A percentile compares a stretch with the other conserved stretches of the same genome.
phyloP scores from a whole-genome alignment of 1,140 invertebrate species.

The Brachionus sp. region DNA sequence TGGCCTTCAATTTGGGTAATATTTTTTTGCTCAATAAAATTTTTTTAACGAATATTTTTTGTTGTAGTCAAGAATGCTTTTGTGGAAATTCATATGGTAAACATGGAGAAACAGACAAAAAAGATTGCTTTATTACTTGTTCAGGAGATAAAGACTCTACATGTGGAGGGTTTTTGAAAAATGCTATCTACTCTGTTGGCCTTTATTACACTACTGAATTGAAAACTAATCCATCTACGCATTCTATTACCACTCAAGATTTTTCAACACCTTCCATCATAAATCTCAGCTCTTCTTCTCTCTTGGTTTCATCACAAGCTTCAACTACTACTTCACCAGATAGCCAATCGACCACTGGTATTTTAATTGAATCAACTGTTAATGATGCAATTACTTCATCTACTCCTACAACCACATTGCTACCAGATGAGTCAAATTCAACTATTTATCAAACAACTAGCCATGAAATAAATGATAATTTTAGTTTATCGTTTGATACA shows the following conservation, averaged over 20 bases:
- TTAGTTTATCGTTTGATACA: neutral
- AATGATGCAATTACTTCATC: neutral
- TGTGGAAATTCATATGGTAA: conserved; percentile 35
- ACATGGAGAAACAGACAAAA: neutral
- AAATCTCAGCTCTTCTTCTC: neutral
- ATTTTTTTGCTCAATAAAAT: neutral
- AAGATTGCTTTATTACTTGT: conserved; percentile 42
- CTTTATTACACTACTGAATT: neutral
- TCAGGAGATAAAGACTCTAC: neutral
- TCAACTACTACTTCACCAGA: neutral
- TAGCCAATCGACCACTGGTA: neutral
- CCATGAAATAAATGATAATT: neutral
- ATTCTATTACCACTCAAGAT: neutral
- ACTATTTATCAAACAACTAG: neutral
- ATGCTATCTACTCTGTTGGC: conserved; percentile 6
- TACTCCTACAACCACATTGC: neutral
- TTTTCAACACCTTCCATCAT: neutral
- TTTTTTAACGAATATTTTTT: neutral
- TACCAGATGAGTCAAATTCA: neutral
- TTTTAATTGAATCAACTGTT: neutral
- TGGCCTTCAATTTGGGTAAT: conserved; percentile 42
- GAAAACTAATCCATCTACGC: neutral
- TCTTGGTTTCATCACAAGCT: neutral
- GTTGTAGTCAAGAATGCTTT: conserved; percentile 1
- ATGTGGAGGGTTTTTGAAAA: conserved; percentile 27